Base-by-base conservation (phyloP, 2,113 vertebrate species). In the Engystomops pustulosus region DNA sequence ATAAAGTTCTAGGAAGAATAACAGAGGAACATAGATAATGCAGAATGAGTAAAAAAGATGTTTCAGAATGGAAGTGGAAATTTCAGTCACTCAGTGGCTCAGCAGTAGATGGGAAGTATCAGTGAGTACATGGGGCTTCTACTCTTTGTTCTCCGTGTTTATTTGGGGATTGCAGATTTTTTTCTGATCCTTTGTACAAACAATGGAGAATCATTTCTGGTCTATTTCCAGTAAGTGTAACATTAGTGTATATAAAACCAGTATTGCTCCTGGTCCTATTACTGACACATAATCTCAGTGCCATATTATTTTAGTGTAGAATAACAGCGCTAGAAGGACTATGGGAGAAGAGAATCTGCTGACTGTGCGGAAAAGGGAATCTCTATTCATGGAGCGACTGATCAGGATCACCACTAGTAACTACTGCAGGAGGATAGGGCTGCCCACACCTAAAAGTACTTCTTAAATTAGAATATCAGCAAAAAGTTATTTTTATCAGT, bases 331-430 rank as follows among this genome's bases (percentile, higher is more conserved):
- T 12, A 34, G 18, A 23, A 10, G 32, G 51, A 14, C 15, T 4
- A 12, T 47, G 69, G 12, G n/a, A 47, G 38, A 72, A 23, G 69
- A 38, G 74, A 77, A 38, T 77, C 74, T 55, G 74, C 74, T 77
- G 55, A 77, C 49, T 75, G 74, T 49, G 18, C 45, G 32, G 27
- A 49, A 75, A 27, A 75, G 41, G 49, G 15, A 51, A 38, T 58
- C 20, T 34, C 32, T 55, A 77, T 38, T 77, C 20, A 38, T 53
- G 47, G 32, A 55, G 49, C n/a, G n/a, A n/a, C n/a, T n/a, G n/a
- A n/a, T 15, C 30, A 6, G 30, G 15, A 38, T 53, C 20, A 74
- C 2, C 6, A 5, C 68, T 70, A 10, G 10, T 23, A 41, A 18
- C 18, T 41, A n/a, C 68, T 27, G 15, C n/a, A 44, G 38, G 15